These are phyloP conservation scores for Bolborhynchus lineola DNA, from an alignment of 2,113 vertebrate genomes.

Conservation along the genomic window DNA sequence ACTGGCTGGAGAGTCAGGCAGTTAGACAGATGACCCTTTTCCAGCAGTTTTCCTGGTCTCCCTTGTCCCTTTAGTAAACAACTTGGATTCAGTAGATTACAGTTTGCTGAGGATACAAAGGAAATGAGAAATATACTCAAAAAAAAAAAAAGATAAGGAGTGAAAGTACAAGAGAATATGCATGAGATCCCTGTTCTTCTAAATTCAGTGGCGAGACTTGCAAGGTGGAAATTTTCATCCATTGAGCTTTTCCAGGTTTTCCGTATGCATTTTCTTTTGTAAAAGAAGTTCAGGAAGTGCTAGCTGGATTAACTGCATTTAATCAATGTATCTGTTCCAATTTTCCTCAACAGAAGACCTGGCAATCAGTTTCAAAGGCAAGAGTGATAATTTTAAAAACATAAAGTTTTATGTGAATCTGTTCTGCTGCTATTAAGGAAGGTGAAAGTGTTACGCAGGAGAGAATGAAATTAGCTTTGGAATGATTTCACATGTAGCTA, in stretches of 20 bases:
- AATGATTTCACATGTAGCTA: background rate
- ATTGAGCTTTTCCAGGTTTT: background rate
- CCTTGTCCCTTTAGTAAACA: background rate
- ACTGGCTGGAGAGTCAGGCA: background rate
- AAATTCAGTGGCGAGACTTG: background rate
- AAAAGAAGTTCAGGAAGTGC: background rate
- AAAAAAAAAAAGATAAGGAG: background rate
- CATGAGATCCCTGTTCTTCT: background rate
- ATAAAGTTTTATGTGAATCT: constrained; percentile 7
- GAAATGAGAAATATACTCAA: background rate
- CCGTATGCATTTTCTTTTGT: background rate
- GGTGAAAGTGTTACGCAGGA: background rate
- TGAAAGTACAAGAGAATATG: background rate
- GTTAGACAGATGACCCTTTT: background rate
- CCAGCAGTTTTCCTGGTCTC: background rate
- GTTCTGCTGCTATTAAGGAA: background rate
- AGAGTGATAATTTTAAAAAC: constrained; percentile 17
- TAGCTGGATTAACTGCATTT: background rate
- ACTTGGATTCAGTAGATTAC: no score
- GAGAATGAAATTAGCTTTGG: background rate
- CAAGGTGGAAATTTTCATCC: background rate
- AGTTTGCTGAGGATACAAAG: background rate
- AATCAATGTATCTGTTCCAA: background rate
- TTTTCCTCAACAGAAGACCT: background rate
- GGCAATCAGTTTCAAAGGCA: background rate